These are phyloP conservation scores for Scaptomyza graminum DNA, from an alignment of 1,140 invertebrate species.

Conservation along the genomic window DNA sequence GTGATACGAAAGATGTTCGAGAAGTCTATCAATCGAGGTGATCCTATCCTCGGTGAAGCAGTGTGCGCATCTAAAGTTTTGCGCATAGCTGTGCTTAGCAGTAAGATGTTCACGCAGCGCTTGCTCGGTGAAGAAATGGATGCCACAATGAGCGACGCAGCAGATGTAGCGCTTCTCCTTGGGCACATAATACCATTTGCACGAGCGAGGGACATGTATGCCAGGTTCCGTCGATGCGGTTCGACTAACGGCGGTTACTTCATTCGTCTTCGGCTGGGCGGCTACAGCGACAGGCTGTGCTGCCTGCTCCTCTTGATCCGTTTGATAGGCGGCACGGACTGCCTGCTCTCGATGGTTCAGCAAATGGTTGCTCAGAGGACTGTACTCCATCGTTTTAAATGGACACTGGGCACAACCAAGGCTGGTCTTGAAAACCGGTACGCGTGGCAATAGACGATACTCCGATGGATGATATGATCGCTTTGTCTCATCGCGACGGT, in stretches of 20 bases:
- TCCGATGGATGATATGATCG: slow-evolving; percentile 33
- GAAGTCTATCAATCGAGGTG: neutral
- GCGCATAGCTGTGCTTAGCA: slow-evolving; percentile 16
- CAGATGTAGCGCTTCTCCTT: slow-evolving; percentile 35
- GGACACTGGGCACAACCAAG: slow-evolving; percentile 43
- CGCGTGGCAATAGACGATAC: slow-evolving; percentile 15
- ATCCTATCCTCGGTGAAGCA: neutral
- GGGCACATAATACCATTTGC: slow-evolving; percentile 37
- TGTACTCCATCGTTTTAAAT: neutral
- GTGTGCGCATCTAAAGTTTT: slow-evolving; percentile 35
- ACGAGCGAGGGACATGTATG: neutral
- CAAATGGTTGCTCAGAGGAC: slow-evolving; percentile 22
- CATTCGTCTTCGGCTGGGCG: neutral
- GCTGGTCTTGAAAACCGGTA: fast-evolving
- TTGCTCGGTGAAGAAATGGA: slow-evolving; percentile 5
- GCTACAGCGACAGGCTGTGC: too few species aligned
- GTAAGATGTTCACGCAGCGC: slow-evolving; percentile 34
- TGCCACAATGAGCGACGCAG: slow-evolving; percentile 6
- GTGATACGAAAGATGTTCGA: slow-evolving; percentile 45
- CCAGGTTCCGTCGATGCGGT: neutral
- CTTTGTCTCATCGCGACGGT: slow-evolving; percentile 29
- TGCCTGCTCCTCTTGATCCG: neutral
- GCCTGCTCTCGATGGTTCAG: slow-evolving; percentile 9
- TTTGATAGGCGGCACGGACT: slow-evolving; percentile 24
- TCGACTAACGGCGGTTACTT: neutral